A percentile compares a stretch with the other conserved stretches of the same genome.
These are phyloP conservation scores for Alcedo atthis DNA, from an alignment of 2,797 vertebrate species.

Conservation along the genomic window DNA sequence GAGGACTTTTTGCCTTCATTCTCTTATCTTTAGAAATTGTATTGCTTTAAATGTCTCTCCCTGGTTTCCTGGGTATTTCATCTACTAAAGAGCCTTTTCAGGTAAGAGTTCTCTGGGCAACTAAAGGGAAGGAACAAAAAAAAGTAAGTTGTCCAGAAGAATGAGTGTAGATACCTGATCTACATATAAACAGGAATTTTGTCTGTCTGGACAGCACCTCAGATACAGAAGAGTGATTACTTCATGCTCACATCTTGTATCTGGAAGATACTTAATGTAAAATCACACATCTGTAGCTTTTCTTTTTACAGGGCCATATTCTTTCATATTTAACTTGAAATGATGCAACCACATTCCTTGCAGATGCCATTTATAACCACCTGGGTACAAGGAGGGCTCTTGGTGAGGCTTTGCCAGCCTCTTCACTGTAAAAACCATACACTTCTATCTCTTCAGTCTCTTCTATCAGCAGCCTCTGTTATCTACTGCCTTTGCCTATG, in stretches of 20 bases:
- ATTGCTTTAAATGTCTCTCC: neutral
- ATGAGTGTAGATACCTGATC: neutral
- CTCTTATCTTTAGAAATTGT: neutral
- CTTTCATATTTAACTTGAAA: neutral
- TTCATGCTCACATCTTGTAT: neutral
- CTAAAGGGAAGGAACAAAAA: neutral
- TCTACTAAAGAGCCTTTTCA: neutral
- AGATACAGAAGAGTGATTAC: fast-evolving
- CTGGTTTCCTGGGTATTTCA: neutral
- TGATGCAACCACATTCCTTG: neutral
- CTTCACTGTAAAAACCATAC: neutral
- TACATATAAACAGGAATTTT: neutral
- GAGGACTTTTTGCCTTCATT: neutral
- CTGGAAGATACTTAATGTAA: neutral
- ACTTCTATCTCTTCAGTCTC: neutral
- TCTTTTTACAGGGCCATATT: neutral
- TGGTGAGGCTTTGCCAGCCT: neutral
- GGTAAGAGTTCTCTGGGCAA: neutral
- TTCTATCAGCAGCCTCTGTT: conserved; percentile 13
- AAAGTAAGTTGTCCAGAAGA: fast-evolving
- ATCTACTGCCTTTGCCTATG: conserved; percentile 6
- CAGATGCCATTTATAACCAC: neutral
- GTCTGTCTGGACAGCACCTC: neutral
- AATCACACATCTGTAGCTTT: neutral
- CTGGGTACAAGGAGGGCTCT: neutral